phyloP scores from a whole-genome alignment of 1,140 invertebrate species.

The Trinorchestia longiramus region DNA sequence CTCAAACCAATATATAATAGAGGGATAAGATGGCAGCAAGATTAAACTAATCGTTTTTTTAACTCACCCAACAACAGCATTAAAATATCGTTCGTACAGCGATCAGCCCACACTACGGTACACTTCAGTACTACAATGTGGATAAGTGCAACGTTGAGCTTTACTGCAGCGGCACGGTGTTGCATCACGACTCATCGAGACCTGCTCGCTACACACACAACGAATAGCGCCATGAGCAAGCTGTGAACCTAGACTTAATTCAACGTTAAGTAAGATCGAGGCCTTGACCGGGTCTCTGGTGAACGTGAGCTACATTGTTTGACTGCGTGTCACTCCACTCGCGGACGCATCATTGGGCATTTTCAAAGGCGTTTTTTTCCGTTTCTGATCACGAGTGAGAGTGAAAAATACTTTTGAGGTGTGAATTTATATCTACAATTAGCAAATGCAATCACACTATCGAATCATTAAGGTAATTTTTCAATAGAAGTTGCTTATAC shows the following conservation, averaged over 20 bases:
- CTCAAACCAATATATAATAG: not conserved
- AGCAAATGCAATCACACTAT: not conserved
- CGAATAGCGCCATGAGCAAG: not conserved
- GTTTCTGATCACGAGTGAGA: too few relatives aligned
- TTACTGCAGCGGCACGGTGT: not conserved
- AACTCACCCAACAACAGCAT: not conserved
- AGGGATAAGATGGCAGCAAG: not conserved
- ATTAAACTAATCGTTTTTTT: not conserved
- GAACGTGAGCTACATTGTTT: not conserved
- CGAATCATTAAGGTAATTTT: not conserved
- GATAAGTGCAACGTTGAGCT: not conserved
- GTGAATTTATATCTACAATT: not conserved
- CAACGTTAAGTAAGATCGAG: not conserved
- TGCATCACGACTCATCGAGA: not conserved
- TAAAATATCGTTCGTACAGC: not conserved
- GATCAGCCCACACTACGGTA: too few relatives aligned
- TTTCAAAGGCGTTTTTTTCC: too few relatives aligned
- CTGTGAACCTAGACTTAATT: not conserved
- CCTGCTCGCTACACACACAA: not conserved
- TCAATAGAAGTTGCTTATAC: not conserved
- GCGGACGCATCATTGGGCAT: not conserved
- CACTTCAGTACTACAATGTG: not conserved
- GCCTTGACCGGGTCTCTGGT: not conserved
- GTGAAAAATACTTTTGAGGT: too few relatives aligned
- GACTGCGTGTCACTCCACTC: not conserved